Conservation (phyloP, 2,113 vertebrate genomes). For the Stigmatopora argus region DNA sequence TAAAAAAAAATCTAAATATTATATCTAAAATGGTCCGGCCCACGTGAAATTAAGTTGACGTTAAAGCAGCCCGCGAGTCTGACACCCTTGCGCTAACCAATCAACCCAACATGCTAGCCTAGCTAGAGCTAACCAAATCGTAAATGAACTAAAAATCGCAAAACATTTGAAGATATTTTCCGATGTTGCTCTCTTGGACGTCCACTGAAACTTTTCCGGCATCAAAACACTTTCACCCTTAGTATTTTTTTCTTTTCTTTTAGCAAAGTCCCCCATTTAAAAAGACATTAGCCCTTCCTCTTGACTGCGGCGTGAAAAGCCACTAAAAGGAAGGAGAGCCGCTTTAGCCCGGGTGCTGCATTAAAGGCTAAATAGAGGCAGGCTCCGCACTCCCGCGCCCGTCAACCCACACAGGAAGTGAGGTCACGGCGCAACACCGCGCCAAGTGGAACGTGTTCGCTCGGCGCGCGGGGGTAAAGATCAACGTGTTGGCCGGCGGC, state of each 20-base stretch:
- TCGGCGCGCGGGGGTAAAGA: constrained; percentile 54
- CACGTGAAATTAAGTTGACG: too few relatives aligned
- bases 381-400: constrained; percentile 53
- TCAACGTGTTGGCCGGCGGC: constrained; percentile 55
- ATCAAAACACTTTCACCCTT: constrained; percentile 59
- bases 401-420: constrained; percentile 70
- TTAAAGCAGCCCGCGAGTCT: too few relatives aligned
- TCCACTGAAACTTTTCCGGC: constrained; percentile 55
- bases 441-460: constrained; percentile 47
- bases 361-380: constrained; percentile 55
- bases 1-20: too few relatives aligned
- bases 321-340: constrained; percentile 21
- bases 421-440: constrained; percentile 57
- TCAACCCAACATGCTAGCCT: too few relatives aligned
- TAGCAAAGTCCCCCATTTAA: constrained; percentile 63
- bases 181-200: not conserved
- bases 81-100: too few relatives aligned
- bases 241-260: constrained; percentile 5
- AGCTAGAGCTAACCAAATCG: too few relatives aligned
- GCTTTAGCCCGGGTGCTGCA: constrained; percentile 37
- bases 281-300: constrained; percentile 59
- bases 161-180: not conserved
- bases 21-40: too few relatives aligned
- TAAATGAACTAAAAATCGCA: too few relatives aligned
- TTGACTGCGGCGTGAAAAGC: constrained; percentile 47